Evolutionary conservation across 64 coral and sea anemone genomes (phyloP).

Genomic region (Porites australiensis): DNA sequence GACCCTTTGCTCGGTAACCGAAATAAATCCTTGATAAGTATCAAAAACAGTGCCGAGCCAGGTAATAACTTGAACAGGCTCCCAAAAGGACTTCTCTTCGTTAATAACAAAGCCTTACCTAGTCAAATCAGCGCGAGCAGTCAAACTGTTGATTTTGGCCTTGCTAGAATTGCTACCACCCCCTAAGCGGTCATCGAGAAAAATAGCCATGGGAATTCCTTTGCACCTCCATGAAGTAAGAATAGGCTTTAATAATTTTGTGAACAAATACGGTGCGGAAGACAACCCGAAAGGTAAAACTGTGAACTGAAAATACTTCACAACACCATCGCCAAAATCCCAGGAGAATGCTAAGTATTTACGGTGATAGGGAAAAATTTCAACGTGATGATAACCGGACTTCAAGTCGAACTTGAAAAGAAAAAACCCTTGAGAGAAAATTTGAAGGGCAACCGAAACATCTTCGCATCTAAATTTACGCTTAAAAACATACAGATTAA

Average conservation of each 20-base stretch:
- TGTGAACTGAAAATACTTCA: slow-evolving; percentile 6
- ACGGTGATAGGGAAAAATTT: slow-evolving; percentile 2
- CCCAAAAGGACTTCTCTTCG: too few relatives aligned
- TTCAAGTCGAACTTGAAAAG: slow-evolving; percentile 22
- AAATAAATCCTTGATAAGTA: slow-evolving; percentile 26
- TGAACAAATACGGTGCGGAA: too few relatives aligned
- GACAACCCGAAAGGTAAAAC: too few relatives aligned
- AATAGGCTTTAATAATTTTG: slow-evolving; percentile 2
- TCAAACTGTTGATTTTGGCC: slow-evolving; percentile 43
- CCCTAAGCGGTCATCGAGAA: too few relatives aligned
- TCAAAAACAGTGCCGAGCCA: slow-evolving; percentile 46
- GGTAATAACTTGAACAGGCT: too few relatives aligned
- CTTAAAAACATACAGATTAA: not conserved
- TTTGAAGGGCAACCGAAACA: not conserved
- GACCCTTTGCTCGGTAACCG: too few relatives aligned
- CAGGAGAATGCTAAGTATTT: too few relatives aligned
- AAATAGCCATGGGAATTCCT: too few relatives aligned
- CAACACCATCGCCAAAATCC: not conserved
- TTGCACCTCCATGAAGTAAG: slow-evolving; percentile 13
- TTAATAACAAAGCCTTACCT: too few relatives aligned
- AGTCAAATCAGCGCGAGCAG: slow-evolving; percentile 41
- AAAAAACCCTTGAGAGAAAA: not conserved
- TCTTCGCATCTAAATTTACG: slow-evolving; percentile 1
- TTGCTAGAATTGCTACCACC: slow-evolving; percentile 7
- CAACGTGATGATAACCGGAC: not conserved